These are phyloP conservation scores for Drosophila nebulosa DNA, from an alignment of 1,140 invertebrate genomes.

Conservation along the genomic window DNA sequence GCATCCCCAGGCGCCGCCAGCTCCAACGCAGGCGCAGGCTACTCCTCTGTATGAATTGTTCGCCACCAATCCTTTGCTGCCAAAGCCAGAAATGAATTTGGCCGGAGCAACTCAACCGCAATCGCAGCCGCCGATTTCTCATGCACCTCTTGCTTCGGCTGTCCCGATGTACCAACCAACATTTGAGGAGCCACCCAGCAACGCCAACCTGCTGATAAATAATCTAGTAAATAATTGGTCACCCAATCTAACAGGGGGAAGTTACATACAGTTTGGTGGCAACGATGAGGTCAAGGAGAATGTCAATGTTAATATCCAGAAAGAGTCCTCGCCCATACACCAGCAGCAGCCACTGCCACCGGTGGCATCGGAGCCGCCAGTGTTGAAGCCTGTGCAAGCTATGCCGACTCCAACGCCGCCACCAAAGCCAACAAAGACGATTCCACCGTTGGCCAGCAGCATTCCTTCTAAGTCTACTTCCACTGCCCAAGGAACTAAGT, in stretches of 20 bases:
- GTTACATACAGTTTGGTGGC: constrained; percentile 90
- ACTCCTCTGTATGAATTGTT: constrained; percentile 70
- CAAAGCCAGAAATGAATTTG: constrained; percentile 59
- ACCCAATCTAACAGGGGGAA: constrained; percentile 89
- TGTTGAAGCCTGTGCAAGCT: constrained; percentile 5
- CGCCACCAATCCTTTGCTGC: constrained; percentile 65
- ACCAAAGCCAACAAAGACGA: constrained; percentile 20
- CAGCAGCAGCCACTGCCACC: not conserved
- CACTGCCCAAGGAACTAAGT: constrained; percentile 51
- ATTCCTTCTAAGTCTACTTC: constrained; percentile 12
- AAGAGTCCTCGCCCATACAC: constrained; percentile 2
- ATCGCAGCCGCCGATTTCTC: constrained; percentile 12
- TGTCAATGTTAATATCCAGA: constrained; percentile 72
- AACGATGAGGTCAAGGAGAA: constrained; percentile 79
- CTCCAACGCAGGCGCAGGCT: constrained; percentile 40
- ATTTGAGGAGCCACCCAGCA: constrained; percentile 39
- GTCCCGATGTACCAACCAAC: not conserved
- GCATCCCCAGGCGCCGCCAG: constrained; percentile 9
- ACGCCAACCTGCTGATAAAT: constrained; percentile 83
- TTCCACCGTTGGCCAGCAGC: constrained; percentile 16
- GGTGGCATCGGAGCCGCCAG: constrained; percentile 15
- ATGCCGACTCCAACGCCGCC: constrained; percentile 22
- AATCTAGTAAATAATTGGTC: constrained; percentile 91
- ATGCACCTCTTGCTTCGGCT: not conserved
- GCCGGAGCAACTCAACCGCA: constrained; percentile 20